Evolutionary conservation across 2,113 vertebrate genomes (phyloP).

Genomic region (Siniperca knerii): DNA sequence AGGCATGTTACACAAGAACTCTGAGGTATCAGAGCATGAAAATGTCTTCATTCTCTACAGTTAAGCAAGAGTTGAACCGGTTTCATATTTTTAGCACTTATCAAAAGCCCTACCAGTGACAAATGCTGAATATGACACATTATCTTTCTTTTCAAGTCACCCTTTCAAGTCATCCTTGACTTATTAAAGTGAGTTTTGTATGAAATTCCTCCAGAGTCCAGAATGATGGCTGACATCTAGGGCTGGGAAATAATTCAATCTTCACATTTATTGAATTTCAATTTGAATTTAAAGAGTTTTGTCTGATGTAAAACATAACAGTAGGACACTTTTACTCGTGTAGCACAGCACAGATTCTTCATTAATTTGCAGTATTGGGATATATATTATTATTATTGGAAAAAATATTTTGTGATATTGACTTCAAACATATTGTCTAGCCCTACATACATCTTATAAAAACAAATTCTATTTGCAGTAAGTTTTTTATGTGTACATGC

Average conservation of each 20-base stretch:
- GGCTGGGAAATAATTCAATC: not conserved
- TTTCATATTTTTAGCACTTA: slow-evolving; percentile 4
- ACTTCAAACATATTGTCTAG: not conserved
- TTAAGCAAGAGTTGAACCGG: not conserved
- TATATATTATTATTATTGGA: too few species aligned
- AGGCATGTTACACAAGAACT: not conserved
- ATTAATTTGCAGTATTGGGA: too few species aligned
- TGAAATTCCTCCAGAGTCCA: not conserved
- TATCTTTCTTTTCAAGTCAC: not conserved
- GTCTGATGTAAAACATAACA: too few species aligned
- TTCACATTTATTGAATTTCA: not conserved
- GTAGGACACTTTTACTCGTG: too few species aligned
- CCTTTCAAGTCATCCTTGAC: slow-evolving; percentile 8
- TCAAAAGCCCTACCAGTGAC: slow-evolving; percentile 2
- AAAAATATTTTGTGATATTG: not conserved
- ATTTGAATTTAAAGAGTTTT: too few species aligned
- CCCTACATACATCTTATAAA: not conserved
- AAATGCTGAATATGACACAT: not conserved
- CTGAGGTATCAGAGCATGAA: not conserved
- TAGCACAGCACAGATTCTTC: too few species aligned
- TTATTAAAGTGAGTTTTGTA: not conserved
- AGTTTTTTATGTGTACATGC: not conserved
- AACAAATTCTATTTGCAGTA: not conserved
- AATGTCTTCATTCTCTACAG: not conserved
- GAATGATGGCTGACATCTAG: not conserved